Percentiles rank a stretch among this genome's conserved stretches.
phyloP scores from a whole-genome alignment of 2,113 vertebrate genomes.

The Leucoraja erinaceus region DNA sequence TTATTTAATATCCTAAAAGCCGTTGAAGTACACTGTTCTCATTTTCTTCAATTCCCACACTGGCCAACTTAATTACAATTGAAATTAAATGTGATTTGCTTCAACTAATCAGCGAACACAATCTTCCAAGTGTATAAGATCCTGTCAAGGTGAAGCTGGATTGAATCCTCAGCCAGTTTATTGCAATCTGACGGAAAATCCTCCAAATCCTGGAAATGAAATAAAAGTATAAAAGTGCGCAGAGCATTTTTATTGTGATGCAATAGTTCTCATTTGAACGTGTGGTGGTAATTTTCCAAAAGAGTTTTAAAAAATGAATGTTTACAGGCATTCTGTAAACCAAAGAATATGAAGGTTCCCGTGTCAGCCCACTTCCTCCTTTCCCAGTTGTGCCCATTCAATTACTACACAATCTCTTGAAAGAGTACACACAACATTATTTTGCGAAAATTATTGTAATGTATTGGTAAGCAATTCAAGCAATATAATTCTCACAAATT shows the following conservation, averaged over 20 bases:
- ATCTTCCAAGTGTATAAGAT: conserved; percentile 8
- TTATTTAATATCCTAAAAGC: neutral
- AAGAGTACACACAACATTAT: too few relatives aligned
- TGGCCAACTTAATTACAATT: neutral
- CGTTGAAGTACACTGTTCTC: neutral
- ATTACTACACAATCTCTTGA: too few relatives aligned
- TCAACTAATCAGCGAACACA: neutral
- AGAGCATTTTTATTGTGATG: neutral
- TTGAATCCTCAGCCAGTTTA: neutral
- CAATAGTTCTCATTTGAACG: neutral
- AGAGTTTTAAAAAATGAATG: too few relatives aligned
- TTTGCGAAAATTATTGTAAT: too few relatives aligned
- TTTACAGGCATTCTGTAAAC: too few relatives aligned
- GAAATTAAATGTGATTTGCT: conserved; percentile 9
- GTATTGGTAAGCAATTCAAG: too few relatives aligned
- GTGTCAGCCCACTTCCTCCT: too few relatives aligned
- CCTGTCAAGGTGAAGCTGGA: neutral
- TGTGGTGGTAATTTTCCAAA: too few relatives aligned
- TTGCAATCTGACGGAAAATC: neutral
- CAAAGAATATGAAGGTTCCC: too few relatives aligned
- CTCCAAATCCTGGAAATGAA: neutral
- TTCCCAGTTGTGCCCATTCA: too few relatives aligned
- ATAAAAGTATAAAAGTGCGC: neutral
- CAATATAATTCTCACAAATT: too few relatives aligned
- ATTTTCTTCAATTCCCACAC: too few relatives aligned